Percentiles rank a stretch among this genome's conserved stretches.
Conservation (phyloP, 2,113 vertebrate species). For the Nicator chloris region DNA sequence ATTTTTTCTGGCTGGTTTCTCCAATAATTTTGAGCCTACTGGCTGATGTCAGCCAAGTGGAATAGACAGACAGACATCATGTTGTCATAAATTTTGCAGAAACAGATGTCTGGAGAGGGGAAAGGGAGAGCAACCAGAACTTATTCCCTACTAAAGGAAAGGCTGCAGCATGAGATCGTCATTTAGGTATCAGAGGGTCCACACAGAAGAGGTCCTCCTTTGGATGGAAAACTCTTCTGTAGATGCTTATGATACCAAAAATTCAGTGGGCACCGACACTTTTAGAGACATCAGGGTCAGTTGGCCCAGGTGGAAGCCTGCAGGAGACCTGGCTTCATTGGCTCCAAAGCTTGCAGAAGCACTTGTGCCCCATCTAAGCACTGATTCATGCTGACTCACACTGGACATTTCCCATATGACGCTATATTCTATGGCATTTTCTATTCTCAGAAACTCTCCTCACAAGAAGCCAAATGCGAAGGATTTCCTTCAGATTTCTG, state of each 20-base stretch:
- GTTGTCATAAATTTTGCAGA: not conserved
- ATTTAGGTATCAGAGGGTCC: not conserved
- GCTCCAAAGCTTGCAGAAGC: not conserved
- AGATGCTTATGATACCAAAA: not conserved
- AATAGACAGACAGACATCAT: not conserved
- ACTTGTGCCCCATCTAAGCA: not conserved
- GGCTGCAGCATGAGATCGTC: not conserved
- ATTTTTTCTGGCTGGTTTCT: constrained; percentile 20
- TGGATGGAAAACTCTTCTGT: not conserved
- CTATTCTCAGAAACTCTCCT: not conserved
- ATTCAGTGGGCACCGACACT: not conserved
- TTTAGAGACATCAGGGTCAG: not conserved
- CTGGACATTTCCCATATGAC: not conserved
- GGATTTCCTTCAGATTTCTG: not conserved
- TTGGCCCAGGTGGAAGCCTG: not conserved
- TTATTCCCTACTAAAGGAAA: not conserved
- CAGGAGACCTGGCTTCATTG: not conserved
- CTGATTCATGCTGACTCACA: not conserved
- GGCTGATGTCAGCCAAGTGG: constrained; percentile 10
- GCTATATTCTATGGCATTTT: not conserved
- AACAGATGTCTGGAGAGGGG: not conserved
- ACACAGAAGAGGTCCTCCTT: not conserved
- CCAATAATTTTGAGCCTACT: constrained; percentile 14
- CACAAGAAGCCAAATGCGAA: not conserved
- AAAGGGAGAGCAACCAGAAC: not conserved